Evolutionary conservation across 2,797 vertebrate genomes (phyloP).

Genomic region (Amblyopsis hoosieri): DNA sequence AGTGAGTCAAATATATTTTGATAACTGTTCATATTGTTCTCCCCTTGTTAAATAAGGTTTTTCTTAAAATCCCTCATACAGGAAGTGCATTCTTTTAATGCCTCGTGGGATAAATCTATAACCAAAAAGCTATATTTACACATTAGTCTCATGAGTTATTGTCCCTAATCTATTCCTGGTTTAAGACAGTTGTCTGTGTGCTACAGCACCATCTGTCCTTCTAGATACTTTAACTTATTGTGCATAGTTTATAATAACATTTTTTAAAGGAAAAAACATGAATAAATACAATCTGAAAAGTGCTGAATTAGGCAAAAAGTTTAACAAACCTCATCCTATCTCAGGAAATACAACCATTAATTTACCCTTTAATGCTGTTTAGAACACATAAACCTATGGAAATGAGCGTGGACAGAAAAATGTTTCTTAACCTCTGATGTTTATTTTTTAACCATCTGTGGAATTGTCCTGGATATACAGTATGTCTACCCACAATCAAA

Average conservation of each 20-base stretch:
- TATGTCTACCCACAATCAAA: constrained; percentile 14
- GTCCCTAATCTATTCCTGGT: constrained; percentile 60
- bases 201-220: constrained; percentile 51
- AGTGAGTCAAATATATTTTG: constrained; percentile 24
- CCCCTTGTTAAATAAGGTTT: constrained; percentile 22
- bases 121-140: constrained; percentile 50
- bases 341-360: not conserved
- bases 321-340: not conserved
- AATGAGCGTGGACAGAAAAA: not conserved
- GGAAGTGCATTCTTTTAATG: constrained; percentile 49
- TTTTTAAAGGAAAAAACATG: not conserved
- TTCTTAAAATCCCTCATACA: constrained; percentile 32
- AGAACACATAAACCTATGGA: not conserved
- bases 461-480: constrained; percentile 18
- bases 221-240: constrained; percentile 19
- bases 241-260: not conserved
- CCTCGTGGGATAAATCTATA: constrained; percentile 37
- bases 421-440: constrained; percentile 7
- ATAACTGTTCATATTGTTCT: constrained; percentile 12
- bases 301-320: not conserved
- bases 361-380: not conserved
- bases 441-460: constrained; percentile 22
- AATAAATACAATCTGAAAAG: constrained; percentile 7
- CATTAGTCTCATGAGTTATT: constrained; percentile 37
- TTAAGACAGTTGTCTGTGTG: constrained; percentile 44